Percentiles rank a stretch among this genome's conserved stretches.
phyloP scores from a whole-genome alignment of 2,113 vertebrate species.

The Anas platyrhynchos region DNA sequence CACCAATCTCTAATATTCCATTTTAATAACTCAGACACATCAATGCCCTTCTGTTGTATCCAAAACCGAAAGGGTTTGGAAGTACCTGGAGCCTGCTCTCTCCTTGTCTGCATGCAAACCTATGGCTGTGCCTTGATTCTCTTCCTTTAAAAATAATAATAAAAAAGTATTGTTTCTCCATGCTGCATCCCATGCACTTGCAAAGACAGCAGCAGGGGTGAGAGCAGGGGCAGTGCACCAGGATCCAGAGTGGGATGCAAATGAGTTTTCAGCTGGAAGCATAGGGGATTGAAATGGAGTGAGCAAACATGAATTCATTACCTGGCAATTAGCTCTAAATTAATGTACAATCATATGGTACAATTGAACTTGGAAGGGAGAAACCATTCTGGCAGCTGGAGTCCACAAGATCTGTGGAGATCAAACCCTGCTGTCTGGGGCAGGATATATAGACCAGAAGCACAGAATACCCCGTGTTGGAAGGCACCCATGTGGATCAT shows the following conservation, averaged over 20 bases:
- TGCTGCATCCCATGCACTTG: neutral
- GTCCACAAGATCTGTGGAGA: neutral
- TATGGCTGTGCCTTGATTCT: neutral
- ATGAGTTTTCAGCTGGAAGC: slow-evolving; percentile 51
- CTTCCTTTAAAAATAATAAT: neutral
- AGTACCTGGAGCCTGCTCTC: neutral
- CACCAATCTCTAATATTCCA: neutral
- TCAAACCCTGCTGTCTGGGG: neutral
- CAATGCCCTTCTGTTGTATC: neutral
- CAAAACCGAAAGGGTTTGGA: neutral
- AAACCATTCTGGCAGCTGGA: slow-evolving; percentile 39
- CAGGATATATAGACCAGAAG: neutral
- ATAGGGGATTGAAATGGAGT: slow-evolving; percentile 45
- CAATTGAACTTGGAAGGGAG: slow-evolving; percentile 48
- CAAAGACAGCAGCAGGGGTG: neutral
- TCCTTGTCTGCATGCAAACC: accelerated
- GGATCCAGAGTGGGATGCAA: slow-evolving; percentile 52
- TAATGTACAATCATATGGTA: slow-evolving; percentile 49
- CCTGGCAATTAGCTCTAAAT: slow-evolving; percentile 74
- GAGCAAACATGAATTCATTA: slow-evolving; percentile 74
- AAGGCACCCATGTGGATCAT: too few relatives aligned
- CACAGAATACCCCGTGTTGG: too few relatives aligned
- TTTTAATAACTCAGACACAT: neutral
- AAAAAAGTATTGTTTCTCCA: neutral
- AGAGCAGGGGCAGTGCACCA: slow-evolving; percentile 38